phyloP scores from a whole-genome alignment of 1,140 invertebrate species.

The Subanguina moxae region DNA sequence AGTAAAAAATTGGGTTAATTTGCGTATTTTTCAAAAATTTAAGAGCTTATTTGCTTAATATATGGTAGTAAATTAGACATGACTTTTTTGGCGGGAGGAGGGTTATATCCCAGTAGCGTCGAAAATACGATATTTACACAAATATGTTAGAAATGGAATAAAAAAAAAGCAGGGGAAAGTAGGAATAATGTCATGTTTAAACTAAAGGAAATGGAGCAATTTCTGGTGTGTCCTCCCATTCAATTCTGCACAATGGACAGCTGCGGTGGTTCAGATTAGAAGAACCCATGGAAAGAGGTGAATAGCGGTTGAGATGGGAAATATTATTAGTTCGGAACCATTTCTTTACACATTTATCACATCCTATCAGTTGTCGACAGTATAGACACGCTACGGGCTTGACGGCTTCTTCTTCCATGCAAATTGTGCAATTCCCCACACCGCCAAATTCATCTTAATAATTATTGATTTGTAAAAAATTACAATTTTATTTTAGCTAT shows the following conservation, averaged over 20 bases:
- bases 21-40: too few species aligned
- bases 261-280: conserved; percentile 14
- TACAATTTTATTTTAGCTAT: too few species aligned
- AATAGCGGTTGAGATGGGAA: conserved; percentile 3
- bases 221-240: background rate
- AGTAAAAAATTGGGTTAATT: too few species aligned
- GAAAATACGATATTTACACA: too few species aligned
- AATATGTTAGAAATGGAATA: too few species aligned
- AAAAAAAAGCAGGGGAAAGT: too few species aligned
- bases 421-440: background rate
- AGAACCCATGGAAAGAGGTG: conserved; percentile 3
- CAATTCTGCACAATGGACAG: conserved; percentile 16
- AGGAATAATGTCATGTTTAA: background rate
- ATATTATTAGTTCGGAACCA: conserved; percentile 20
- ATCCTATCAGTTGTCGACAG: conserved; percentile 10
- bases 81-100: too few species aligned
- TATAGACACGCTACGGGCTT: background rate
- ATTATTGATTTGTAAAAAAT: too few species aligned
- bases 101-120: too few species aligned
- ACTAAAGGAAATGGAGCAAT: background rate
- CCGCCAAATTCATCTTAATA: too few species aligned
- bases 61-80: too few species aligned
- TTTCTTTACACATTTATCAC: conserved; percentile 16
- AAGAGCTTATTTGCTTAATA: too few species aligned
- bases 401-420: background rate